phyloP scores from a whole-genome alignment of 1,140 invertebrate genomes.

The Pomacea maculata region DNA sequence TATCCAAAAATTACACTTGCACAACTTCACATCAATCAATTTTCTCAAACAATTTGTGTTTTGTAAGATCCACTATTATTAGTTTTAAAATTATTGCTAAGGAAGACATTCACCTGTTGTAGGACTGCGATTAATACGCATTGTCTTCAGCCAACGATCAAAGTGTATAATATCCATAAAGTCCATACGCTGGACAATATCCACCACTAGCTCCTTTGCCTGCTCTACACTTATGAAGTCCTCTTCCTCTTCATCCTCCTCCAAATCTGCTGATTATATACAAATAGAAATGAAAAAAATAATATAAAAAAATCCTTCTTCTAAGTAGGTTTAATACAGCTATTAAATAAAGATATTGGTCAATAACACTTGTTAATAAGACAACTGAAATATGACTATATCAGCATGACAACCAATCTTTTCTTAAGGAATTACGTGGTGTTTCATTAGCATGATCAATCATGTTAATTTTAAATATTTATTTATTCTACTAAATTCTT shows the following conservation, averaged over 20 bases:
- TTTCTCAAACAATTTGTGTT: constrained; percentile 4
- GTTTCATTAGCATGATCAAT: too few species aligned
- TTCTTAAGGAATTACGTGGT: too few species aligned
- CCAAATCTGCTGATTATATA: not conserved
- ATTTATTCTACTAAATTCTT: too few species aligned
- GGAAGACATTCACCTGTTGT: constrained; percentile 29
- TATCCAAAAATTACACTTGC: not conserved
- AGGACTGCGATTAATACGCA: constrained; percentile 32
- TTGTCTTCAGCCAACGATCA: constrained; percentile 38
- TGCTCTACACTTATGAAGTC: constrained; percentile 26
- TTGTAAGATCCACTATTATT: not conserved
- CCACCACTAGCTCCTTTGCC: constrained; percentile 35
- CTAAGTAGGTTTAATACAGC: too few species aligned
- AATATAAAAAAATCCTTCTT: too few species aligned
- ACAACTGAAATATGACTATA: too few species aligned
- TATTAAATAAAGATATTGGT: too few species aligned
- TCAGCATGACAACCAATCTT: too few species aligned
- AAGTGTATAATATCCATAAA: constrained; percentile 30
- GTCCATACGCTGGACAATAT: constrained; percentile 36
- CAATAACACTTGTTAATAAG: too few species aligned
- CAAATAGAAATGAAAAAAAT: too few species aligned
- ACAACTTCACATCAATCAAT: not conserved
- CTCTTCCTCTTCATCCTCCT: constrained; percentile 8
- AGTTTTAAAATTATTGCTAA: not conserved
- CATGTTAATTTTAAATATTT: too few species aligned